Evolutionary conservation across 92 coral and sea anemone genomes (phyloP), one percentile per base, ranked within the genome.

Genomic region (Zoanthus sociatus): DNA sequence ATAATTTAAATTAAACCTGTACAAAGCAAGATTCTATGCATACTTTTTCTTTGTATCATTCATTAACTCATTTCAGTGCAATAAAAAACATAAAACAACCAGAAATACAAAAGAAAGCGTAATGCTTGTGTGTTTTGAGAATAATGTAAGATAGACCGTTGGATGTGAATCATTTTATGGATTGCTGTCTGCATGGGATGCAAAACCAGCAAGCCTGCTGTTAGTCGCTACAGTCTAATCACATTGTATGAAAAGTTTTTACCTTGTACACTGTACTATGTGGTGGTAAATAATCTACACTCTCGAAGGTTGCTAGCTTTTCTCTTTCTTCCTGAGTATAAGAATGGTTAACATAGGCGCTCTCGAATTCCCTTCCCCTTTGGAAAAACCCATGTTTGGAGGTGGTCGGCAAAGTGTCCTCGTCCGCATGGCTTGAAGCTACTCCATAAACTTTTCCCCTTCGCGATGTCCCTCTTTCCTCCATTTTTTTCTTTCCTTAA

Each of bases 261-360:
- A 97, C 99, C 98, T 97, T 97, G 70, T 97, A 97, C 30, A 95
- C 99, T 67, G 95, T 89, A 77, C 99, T 97, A 87, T 97, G 99
- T 13, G 99, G 98, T 14, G 99, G 99, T 0, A 97, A 87, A 74
- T 97, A 97, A 68, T 97, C 99, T 13, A 97, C 96, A 68, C 99
- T 97, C 79, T 97, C 99, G 79, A 92, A 97, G 7, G 99, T 97
- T 30, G 94, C 97, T 33, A 97, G 87, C 88, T 93, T 93, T 26
- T 97, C 91, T 79, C 89, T 93, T 78, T 97, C 99, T 71, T 95
- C 95, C 30, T 97, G 95, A n/a, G 99, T 97, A 83, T 95, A 97
- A 26, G 91, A 93, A 69, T 97, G 99, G 82, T 97, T 97, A 3
- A 95, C 99, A 84, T 97, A 97, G 6, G 92, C 98, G 83, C 99